Evolutionary conservation across 2,888 invertebrate genomes (phyloP), one percentile per base, ranked within the genome.

Genomic region (Litoditis marina): DNA sequence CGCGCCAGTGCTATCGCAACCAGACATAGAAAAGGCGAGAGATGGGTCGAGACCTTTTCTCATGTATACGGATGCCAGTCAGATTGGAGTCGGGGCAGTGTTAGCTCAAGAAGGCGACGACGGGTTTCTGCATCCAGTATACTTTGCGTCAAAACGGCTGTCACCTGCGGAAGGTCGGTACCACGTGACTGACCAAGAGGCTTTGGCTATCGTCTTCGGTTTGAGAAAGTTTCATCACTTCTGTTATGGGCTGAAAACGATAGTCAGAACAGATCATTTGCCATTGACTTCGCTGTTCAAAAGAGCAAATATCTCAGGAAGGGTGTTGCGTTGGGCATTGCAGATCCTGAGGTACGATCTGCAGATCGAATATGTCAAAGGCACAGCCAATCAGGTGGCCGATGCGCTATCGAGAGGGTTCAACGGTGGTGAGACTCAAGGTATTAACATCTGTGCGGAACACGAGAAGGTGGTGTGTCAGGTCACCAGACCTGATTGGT

Each of bases 51-150:
- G 51, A n/a, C 60, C 54, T 8, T 71, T 71, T n/a, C 36, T 68
- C 0, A 52, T 71, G 2, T 50, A 56, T 22, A 71, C 71, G 0
- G 71, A 71, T 46, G 71, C 71, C 0, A 53, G 51, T 16, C 60
- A 50, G 42, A 28, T 32, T 0, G 71, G 71, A n/a, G n/a, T n/a
- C n/a, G n/a, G n/a, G n/a, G n/a, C n/a, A n/a, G n/a, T n/a, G n/a
- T n/a, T n/a, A n/a, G n/a, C n/a, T n/a, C n/a, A n/a, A n/a, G n/a
- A n/a, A n/a, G n/a, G n/a, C n/a, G n/a, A n/a, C n/a, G n/a, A n/a
- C n/a, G n/a, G n/a, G n/a, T n/a, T n/a, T n/a, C n/a, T n/a, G n/a
- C n/a, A n/a, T n/a, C n/a, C n/a, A 8, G 16, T 71, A 1, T 44
- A 56, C 19, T 71, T 64, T 27, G 44, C 47, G 0, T 63, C 64